phyloP scores from a whole-genome alignment of 2,797 vertebrate genomes.

The Amniataba percoides region DNA sequence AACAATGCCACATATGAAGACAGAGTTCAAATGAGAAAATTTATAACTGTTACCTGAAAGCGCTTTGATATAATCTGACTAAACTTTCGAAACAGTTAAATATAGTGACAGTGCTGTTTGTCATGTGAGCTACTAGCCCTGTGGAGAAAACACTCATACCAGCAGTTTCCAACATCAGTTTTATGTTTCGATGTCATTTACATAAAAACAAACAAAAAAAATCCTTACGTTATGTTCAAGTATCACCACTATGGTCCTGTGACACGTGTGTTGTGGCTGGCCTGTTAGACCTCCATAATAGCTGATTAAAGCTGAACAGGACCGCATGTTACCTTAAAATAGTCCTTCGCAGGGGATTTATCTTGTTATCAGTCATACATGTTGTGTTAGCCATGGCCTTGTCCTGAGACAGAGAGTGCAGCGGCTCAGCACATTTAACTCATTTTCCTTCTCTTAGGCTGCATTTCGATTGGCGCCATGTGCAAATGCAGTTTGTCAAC shows the following conservation, averaged over 20 bases:
- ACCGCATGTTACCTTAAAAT: background rate
- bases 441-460: constrained; percentile 37
- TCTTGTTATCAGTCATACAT: constrained; percentile 56
- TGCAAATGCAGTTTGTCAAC: constrained; percentile 76
- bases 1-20: background rate
- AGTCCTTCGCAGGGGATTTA: constrained; percentile 43
- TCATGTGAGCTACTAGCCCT: background rate
- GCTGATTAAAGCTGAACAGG: background rate
- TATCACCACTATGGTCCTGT: too few relatives aligned
- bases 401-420: constrained; percentile 23
- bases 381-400: constrained; percentile 60
- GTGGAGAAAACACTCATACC: background rate
- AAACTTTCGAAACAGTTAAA: background rate
- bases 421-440: constrained; percentile 45
- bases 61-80: background rate
- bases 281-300: background rate
- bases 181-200: background rate
- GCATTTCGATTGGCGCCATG: constrained; percentile 67
- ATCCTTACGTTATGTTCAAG: too few relatives aligned
- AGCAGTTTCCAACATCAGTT: background rate
- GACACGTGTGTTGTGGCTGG: background rate
- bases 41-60: background rate
- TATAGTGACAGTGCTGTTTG: background rate
- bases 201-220: background rate
- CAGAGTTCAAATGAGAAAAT: background rate